A percentile compares a stretch with the other conserved stretches of the same genome.
These are phyloP conservation scores for Centropus unirufus DNA, from an alignment of 2,113 vertebrate genomes.

Conservation along the genomic window DNA sequence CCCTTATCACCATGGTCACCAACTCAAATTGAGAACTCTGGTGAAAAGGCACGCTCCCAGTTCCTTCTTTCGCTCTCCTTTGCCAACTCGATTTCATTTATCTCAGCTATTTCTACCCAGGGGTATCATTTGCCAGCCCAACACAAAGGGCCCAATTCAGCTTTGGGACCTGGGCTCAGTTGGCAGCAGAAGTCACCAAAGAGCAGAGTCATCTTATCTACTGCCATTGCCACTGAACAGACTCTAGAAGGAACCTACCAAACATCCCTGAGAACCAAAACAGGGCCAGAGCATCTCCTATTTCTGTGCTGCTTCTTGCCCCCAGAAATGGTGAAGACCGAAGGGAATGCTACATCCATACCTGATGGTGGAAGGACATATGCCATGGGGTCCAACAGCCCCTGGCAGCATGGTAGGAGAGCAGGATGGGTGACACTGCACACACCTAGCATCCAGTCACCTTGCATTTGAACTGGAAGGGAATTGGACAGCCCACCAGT, in stretches of 20 bases:
- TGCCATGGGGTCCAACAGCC: neutral
- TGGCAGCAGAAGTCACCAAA: conserved; percentile 7
- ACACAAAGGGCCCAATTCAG: conserved; percentile 38
- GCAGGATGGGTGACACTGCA: neutral
- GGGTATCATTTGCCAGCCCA: conserved; percentile 33
- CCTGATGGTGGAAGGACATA: accelerated
- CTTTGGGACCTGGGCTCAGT: neutral
- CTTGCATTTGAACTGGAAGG: neutral
- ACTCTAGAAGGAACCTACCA: neutral
- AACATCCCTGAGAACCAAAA: neutral
- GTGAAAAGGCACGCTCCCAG: neutral
- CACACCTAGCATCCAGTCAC: neutral
- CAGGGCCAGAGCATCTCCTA: neutral
- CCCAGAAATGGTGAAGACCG: neutral
- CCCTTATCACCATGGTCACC: conserved; percentile 9
- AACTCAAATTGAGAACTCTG: neutral
- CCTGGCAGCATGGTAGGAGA: neutral
- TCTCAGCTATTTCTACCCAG: conserved; percentile 41
- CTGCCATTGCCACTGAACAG: neutral
- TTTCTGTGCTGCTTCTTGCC: too few relatives aligned
- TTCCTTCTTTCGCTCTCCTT: conserved; percentile 16
- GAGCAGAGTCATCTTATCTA: neutral
- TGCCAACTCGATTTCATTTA: neutral
- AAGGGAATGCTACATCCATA: neutral
- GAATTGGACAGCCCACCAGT: neutral